Conservation (phyloP, 1,140 invertebrate species). For the Paracyclopina nana region DNA sequence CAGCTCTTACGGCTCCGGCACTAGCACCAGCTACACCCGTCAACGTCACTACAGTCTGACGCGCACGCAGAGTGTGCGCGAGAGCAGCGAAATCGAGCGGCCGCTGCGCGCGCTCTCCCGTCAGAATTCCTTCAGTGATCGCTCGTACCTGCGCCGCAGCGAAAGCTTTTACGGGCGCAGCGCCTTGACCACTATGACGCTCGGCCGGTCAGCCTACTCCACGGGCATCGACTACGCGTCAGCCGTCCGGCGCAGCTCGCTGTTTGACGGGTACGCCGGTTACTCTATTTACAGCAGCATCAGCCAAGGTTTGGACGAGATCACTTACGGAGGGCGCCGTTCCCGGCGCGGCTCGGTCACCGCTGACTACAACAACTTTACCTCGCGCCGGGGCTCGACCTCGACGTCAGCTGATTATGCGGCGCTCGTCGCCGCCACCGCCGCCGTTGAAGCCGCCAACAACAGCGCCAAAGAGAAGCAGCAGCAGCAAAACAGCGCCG, state of each 20-base stretch:
- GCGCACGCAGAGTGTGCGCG: background rate
- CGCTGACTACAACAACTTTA: background rate
- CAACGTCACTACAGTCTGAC: background rate
- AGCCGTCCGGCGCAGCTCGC: background rate
- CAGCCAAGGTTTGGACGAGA: conserved; percentile 14
- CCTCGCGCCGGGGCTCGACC: background rate
- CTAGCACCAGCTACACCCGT: background rate
- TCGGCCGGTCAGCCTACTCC: background rate
- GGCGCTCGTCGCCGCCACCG: no score
- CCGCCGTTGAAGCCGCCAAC: no score
- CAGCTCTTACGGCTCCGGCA: background rate
- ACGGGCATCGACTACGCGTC: conserved; percentile 4
- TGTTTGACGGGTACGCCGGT: conserved; percentile 15
- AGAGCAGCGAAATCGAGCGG: background rate
- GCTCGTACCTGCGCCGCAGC: background rate
- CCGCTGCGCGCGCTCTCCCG: background rate
- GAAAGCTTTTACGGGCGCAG: conserved; percentile 1
- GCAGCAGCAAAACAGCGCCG: no score
- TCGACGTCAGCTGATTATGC: background rate
- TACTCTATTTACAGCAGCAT: conserved; percentile 15
- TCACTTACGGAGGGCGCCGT: conserved; percentile 13
- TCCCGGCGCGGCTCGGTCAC: background rate
- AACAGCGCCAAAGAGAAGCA: no score
- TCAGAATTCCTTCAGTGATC: conserved; percentile 4
- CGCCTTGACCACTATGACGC: background rate